These are phyloP conservation scores for Planiliza haematocheilus DNA, from an alignment of 2,113 vertebrate genomes.

Conservation along the genomic window DNA sequence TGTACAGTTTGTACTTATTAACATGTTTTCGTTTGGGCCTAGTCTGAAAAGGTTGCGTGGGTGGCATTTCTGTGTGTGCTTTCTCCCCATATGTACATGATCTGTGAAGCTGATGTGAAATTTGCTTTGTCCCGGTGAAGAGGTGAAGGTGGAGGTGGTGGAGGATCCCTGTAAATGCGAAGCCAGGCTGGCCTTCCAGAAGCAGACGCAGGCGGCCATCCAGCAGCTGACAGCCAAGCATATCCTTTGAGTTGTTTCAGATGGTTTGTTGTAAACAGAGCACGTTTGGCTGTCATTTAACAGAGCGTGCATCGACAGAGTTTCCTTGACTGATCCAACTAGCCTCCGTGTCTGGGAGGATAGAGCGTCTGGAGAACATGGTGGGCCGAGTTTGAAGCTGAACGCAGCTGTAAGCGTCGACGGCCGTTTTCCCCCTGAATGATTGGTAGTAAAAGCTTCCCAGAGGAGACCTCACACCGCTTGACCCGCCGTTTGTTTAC, in stretches of 20 bases:
- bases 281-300: neutral
- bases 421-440: neutral
- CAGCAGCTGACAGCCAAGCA: conserved; percentile 89
- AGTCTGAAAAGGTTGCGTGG: conserved; percentile 6
- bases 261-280: conserved; percentile 36
- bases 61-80: conserved; percentile 26
- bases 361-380: conserved; percentile 83
- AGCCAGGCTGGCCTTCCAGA: conserved; percentile 89
- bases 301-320: neutral
- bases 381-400: conserved; percentile 77
- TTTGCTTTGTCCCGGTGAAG: conserved; percentile 69
- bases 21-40: conserved; percentile 2
- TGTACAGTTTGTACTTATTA: neutral
- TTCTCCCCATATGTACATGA: conserved; percentile 4
- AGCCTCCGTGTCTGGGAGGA: conserved; percentile 85
- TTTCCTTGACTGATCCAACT: conserved; percentile 89
- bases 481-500: conserved; percentile 65
- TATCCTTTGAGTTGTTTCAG: conserved; percentile 88
- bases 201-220: conserved; percentile 84
- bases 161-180: conserved; percentile 91
- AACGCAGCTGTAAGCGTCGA: conserved; percentile 52
- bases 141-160: conserved; percentile 81
- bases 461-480: neutral
- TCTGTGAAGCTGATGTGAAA: conserved; percentile 64
- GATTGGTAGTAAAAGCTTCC: conserved; percentile 21